Base-by-base conservation (phyloP, 1,140 invertebrate genomes). In the Habropoda laboriosa region DNA sequence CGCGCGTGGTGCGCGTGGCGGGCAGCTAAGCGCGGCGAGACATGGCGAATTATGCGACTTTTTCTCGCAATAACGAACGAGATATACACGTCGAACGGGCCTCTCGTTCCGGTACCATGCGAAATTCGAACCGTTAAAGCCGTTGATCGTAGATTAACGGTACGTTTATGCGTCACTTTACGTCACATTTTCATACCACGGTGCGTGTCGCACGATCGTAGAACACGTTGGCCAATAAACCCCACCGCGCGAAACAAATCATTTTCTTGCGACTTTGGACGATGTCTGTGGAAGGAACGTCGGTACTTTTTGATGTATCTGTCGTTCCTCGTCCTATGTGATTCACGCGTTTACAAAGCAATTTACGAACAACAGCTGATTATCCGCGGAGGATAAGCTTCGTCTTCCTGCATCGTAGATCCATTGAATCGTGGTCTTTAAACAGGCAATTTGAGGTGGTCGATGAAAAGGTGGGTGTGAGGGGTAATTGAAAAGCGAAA, bases 41-140 rank as follows among this genome's bases (percentile, higher is more conserved):
- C 47, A 80, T 64, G 83, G 70, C 81, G 63, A 84, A 84, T 84
- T 84, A 83, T 84, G 76, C 82, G 76, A 84, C 64, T 83, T 84
- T 84, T 84, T 75, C 81, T 49, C 30, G 55, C 60, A 51, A 63
- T 68, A 60, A 55, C 57, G 16, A 64, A 55, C 16, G 35, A 45
- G 10, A 35, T n/a, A n/a, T 47, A 42, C 13, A 30, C 47, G 27
- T 47, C 24, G 24, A 30, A 38, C 35, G 35, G 24, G 6, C n/a
- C 16, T 30, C n/a, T n/a, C 58, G 49, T 66, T 35, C 12, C 45
- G 35, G 38, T 16, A 24, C 21, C 30, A n/a, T 60, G 47, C 13
- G 18, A 51, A 40, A 55, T 35, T 38, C n/a, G 30, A 35, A 66
- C 38, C 35, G 60, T 75, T n/a, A n/a, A 47, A 21, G 30, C 18